These are phyloP conservation scores for Acanthacorydalis orientalis DNA, from an alignment of 2,888 invertebrate species.

Conservation along the genomic window DNA sequence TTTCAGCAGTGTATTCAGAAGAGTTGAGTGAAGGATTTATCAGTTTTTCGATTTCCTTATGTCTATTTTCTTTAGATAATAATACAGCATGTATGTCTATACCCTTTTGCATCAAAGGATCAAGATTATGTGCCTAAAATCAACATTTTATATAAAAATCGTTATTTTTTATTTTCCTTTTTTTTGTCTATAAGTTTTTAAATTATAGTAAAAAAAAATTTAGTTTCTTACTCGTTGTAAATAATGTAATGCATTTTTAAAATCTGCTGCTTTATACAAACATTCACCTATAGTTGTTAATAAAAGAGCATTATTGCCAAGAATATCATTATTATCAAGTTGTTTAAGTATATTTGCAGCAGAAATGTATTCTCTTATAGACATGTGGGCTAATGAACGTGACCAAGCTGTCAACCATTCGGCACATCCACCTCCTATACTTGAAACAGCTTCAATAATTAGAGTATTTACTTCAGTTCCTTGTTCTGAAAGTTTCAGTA, in stretches of 20 bases:
- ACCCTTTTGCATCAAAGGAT: conserved; percentile 37
- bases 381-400: conserved; percentile 44
- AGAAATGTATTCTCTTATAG: conserved; percentile 46
- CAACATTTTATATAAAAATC: conserved; percentile 6
- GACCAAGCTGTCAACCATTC: conserved; percentile 45
- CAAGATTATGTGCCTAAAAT: conserved; percentile 30
- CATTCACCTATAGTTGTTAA: conserved; percentile 55
- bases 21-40: conserved; percentile 23
- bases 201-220: not conserved
- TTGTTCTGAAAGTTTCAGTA: conserved; percentile 52
- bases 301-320: conserved; percentile 50
- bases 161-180: not conserved
- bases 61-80: conserved; percentile 37
- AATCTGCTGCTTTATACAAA: conserved; percentile 54
- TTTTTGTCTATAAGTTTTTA: not conserved
- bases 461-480: conserved; percentile 59
- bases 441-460: conserved; percentile 36
- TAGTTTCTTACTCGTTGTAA: conserved; percentile 26
- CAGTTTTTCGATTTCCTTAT: conserved; percentile 44
- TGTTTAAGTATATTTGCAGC: conserved; percentile 48
- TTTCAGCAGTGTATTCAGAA: conserved; percentile 40
- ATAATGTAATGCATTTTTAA: conserved; percentile 39
- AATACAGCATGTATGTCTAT: conserved; percentile 47
- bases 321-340: conserved; percentile 43
- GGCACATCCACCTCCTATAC: conserved; percentile 14